Evolutionary conservation across 2,888 invertebrate species (phyloP), one percentile per base, ranked within the genome.

Genomic region (Glaucopsyche alexis): DNA sequence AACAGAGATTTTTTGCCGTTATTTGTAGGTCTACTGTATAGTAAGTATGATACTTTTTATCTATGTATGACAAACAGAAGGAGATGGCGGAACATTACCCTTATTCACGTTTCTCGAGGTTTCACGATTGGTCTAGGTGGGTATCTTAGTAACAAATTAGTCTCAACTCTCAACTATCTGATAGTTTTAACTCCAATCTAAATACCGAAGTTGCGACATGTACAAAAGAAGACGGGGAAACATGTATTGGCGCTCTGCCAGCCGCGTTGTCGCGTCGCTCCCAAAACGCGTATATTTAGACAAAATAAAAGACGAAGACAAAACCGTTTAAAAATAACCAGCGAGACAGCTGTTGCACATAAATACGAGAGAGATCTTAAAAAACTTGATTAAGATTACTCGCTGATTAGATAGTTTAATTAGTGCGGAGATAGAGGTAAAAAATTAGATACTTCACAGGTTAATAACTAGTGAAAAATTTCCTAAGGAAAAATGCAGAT

Each of bases 281-380:
- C 93, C 92, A 91, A 93, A 93, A 92, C 92, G 89, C 91, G 92
- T 93, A 93, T 93, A 92, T 92, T 93, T 93, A 92, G 92, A 93
- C 91, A 92, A 93, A 93, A 93, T 93, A 92, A 93, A 92, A 93
- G 91, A 89, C 87, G 91, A 92, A 92, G 91, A 93, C 93, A 92
- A 92, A 92, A 91, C 91, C 92, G 91, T 92, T 92, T 92, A 91
- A 91, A 92, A 93, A 93, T 92, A 92, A 89, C 90, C 84, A 88
- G 90, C 87, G 80, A 87, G 87, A 89, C 92, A 91, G 92, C 91
- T 92, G 91, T 90, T 91, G 83, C 88, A 88, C 90, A 92, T 92
- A 91, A 93, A 93, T 90, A 90, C 90, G 86, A 86, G 87, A 89
- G 90, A 91, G 90, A 90, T 87, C 86, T 85, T 81, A 81, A 82